Conservation (phyloP, 2,113 vertebrate genomes). For the Hemiprocne comata region DNA sequence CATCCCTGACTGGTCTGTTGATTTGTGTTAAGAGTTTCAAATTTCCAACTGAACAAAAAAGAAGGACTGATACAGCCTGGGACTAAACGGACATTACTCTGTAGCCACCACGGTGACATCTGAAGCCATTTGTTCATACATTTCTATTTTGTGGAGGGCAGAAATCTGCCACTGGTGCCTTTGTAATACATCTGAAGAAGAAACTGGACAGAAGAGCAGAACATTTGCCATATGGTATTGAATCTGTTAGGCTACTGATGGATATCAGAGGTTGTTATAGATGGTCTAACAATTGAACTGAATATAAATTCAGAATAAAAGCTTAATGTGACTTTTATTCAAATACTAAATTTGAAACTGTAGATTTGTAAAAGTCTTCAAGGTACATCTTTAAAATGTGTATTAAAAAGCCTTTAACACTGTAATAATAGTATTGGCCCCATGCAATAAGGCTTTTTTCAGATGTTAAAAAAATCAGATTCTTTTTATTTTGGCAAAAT, state of each 20-base stretch:
- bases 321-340: not conserved
- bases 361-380: not conserved
- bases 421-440: not conserved
- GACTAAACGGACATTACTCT: not conserved
- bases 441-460: not conserved
- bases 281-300: not conserved
- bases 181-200: not conserved
- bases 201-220: not conserved
- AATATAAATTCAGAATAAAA: not conserved
- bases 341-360: not conserved
- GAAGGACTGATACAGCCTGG: not conserved
- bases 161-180: not conserved
- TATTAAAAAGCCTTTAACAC: not conserved
- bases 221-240: not conserved
- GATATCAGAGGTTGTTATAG: not conserved
- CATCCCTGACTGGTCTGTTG: not conserved
- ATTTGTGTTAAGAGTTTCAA: not conserved
- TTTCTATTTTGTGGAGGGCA: not conserved
- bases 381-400: not conserved
- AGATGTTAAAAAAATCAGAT: not conserved
- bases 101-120: not conserved
- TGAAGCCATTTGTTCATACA: not conserved
- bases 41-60: not conserved
- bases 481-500: not conserved
- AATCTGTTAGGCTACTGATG: not conserved